These are phyloP conservation scores for Keiferia lycopersicella DNA, from an alignment of 2,888 invertebrate genomes.

Conservation along the genomic window DNA sequence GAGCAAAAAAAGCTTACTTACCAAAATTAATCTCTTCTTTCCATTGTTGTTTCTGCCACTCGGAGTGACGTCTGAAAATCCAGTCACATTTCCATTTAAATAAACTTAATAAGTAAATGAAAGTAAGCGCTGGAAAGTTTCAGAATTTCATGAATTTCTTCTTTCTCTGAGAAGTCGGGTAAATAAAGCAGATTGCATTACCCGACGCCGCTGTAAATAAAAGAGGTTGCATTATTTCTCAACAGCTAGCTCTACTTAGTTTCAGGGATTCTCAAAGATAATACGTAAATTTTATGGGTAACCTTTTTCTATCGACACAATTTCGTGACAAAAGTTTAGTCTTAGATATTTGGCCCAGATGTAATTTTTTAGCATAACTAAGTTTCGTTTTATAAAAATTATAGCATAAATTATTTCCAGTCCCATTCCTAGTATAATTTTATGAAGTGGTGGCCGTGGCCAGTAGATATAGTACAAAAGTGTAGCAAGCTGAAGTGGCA, in stretches of 20 bases:
- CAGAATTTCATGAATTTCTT: conserved; percentile 6
- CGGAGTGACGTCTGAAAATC: neutral
- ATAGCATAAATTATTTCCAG: no score
- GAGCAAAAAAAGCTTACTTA: neutral
- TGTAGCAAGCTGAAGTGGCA: no score
- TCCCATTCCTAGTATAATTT: no score
- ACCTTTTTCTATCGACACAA: no score
- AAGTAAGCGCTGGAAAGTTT: neutral
- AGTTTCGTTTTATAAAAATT: no score
- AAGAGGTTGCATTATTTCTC: conserved; percentile 4
- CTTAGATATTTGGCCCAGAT: no score
- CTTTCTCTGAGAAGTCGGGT: conserved; percentile 3
- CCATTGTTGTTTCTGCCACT: neutral
- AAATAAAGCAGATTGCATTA: conserved; percentile 15
- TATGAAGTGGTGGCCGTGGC: no score
- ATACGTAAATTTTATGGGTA: neutral
- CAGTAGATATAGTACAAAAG: no score
- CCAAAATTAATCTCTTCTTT: neutral
- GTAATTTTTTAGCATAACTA: no score
- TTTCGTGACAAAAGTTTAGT: neutral
- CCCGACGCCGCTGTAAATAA: conserved; percentile 5
- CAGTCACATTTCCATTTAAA: conserved; percentile 7
- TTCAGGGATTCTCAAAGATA: neutral
- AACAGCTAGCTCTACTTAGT: neutral
- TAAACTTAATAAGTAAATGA: conserved; percentile 15